A percentile compares a stretch with the other conserved stretches of the same genome.
phyloP scores from a whole-genome alignment of 1,140 invertebrate genomes.

The Periplaneta americana region DNA sequence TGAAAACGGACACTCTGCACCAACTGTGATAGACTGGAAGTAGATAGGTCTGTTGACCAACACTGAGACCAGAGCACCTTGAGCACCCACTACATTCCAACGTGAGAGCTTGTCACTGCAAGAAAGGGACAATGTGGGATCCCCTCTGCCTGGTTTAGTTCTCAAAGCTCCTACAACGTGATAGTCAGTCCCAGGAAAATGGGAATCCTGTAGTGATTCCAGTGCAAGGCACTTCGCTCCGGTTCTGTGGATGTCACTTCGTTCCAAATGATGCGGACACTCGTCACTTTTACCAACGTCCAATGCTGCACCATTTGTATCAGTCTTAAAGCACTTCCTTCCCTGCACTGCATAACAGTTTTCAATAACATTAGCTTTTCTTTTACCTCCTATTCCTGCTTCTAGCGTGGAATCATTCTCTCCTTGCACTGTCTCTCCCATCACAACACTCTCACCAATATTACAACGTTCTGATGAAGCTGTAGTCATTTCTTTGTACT shows the following conservation, averaged over 20 bases:
- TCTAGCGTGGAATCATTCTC: too few relatives aligned
- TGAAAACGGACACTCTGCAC: slow-evolving; percentile 55
- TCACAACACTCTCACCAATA: too few relatives aligned
- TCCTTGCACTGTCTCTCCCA: too few relatives aligned
- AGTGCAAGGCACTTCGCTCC: slow-evolving; percentile 77
- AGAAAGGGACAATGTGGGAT: slow-evolving; percentile 81
- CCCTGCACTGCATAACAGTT: too few relatives aligned
- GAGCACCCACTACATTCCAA: slow-evolving; percentile 66
- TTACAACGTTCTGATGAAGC: too few relatives aligned
- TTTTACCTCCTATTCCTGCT: too few relatives aligned
- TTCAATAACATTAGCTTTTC: too few relatives aligned
- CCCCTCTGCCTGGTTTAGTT: slow-evolving; percentile 88
- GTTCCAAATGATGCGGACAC: too few relatives aligned
- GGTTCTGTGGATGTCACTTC: slow-evolving; percentile 71
- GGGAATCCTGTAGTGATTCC: slow-evolving; percentile 46
- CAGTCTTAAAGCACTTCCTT: too few relatives aligned
- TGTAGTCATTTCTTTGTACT: too few relatives aligned
- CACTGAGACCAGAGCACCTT: slow-evolving; percentile 68
- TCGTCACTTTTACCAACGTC: too few relatives aligned
- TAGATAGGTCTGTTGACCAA: slow-evolving; percentile 63
- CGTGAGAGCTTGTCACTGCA: slow-evolving; percentile 91
- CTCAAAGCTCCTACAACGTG: slow-evolving; percentile 69
- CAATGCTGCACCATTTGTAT: too few relatives aligned
- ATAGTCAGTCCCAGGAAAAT: slow-evolving; percentile 52
- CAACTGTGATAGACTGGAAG: slow-evolving; percentile 66